Evolutionary conservation across 1,140 invertebrate species (phyloP).

Genomic region (Philaenus spumarius): DNA sequence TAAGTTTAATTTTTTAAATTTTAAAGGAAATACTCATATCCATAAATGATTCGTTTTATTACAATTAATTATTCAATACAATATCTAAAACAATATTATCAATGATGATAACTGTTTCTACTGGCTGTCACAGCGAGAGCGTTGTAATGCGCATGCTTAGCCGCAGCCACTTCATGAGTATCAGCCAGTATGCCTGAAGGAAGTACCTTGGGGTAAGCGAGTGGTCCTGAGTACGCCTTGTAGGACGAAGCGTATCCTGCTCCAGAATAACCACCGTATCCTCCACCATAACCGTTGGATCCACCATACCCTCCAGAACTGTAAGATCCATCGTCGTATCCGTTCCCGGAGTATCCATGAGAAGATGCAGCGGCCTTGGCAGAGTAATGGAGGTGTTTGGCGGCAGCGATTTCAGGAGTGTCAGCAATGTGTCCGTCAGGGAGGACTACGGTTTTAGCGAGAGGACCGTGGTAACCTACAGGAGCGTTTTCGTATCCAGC

Average conservation of each 20-base stretch:
- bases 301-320: neutral
- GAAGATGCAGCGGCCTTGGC: too few relatives aligned
- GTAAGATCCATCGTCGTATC: neutral
- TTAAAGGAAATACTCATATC: too few relatives aligned
- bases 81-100: too few relatives aligned
- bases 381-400: too few relatives aligned
- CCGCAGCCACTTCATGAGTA: conserved; percentile 3
- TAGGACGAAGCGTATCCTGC: too few relatives aligned
- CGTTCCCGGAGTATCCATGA: too few relatives aligned
- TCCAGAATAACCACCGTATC: too few relatives aligned
- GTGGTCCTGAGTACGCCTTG: conserved; percentile 2
- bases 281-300: conserved; percentile 6
- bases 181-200: neutral
- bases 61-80: too few relatives aligned
- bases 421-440: conserved; percentile 17
- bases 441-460: conserved; percentile 13
- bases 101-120: too few relatives aligned
- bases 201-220: neutral
- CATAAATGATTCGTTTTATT: too few relatives aligned
- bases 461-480: conserved; percentile 17
- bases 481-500: neutral
- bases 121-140: neutral
- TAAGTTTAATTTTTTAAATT: too few relatives aligned
- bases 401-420: conserved; percentile 23
- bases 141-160: neutral